Percentiles rank a stretch among this genome's conserved stretches.
Conservation (phyloP, 2,888 invertebrate species). For the Sinotaia quadrata region DNA sequence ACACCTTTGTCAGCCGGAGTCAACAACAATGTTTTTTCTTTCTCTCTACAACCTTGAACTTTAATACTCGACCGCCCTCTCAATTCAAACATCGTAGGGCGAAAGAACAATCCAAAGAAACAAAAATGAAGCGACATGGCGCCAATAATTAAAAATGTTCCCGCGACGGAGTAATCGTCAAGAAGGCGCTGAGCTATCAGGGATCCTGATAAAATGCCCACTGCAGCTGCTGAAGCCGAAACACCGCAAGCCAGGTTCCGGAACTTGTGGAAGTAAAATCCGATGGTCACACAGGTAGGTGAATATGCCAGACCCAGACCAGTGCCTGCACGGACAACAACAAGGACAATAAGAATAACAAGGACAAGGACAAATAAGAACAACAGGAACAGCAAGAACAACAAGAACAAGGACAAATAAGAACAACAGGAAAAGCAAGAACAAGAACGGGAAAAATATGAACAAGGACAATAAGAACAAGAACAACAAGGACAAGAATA, state of each 20-base stretch:
- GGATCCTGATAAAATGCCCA: slow-evolving; percentile 17
- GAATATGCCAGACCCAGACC: slow-evolving; percentile 10
- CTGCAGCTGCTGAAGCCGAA: not conserved
- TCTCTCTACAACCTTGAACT: no score
- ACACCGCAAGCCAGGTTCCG: slow-evolving; percentile 13
- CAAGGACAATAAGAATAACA: not conserved
- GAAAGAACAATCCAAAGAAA: slow-evolving; percentile 20
- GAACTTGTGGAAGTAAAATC: slow-evolving; percentile 23
- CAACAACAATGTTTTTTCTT: no score
- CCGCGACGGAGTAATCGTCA: not conserved
- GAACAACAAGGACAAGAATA: not conserved
- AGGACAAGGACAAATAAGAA: not conserved
- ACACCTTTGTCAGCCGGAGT: no score
- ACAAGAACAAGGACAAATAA: not conserved
- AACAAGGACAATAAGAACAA: not conserved
- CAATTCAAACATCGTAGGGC: slow-evolving; percentile 9
- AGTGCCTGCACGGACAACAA: not conserved
- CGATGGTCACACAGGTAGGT: not conserved
- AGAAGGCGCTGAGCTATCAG: slow-evolving; percentile 6
- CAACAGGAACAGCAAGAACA: not conserved
- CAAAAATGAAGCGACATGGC: slow-evolving; percentile 8
- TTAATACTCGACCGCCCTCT: no score
- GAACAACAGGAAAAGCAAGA: not conserved
- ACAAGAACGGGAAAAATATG: not conserved
- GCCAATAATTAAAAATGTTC: slow-evolving; percentile 3